Conservation (phyloP, 2,888 invertebrate species). For the Xylota segnis region DNA sequence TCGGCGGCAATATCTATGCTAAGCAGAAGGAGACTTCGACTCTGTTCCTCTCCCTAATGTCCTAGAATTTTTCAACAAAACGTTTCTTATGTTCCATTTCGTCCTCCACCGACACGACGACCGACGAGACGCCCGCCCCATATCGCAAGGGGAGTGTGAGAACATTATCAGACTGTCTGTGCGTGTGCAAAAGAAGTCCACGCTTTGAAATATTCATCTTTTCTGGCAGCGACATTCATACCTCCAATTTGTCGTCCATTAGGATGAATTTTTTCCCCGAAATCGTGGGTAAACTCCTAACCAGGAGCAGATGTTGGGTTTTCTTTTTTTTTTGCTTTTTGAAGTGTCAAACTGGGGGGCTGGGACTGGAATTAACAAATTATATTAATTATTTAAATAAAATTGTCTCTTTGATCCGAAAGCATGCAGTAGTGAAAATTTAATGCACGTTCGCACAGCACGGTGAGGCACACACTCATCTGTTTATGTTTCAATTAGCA, state of each 20-base stretch:
- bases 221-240: conserved; percentile 41
- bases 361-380: conserved; percentile 45
- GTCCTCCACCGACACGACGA: not conserved
- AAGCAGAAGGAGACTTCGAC: conserved; percentile 46
- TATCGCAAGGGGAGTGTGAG: conserved; percentile 21
- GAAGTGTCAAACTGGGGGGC: conserved; percentile 30
- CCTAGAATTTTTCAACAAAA: conserved; percentile 37
- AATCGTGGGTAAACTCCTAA: conserved; percentile 71
- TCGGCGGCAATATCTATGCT: conserved; percentile 76
- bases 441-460: conserved; percentile 42
- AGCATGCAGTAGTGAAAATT: conserved; percentile 30
- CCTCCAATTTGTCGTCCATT: conserved; percentile 72
- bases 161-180: conserved; percentile 53
- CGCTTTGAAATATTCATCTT: conserved; percentile 69
- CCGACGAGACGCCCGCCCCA: not conserved
- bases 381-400: conserved; percentile 65
- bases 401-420: conserved; percentile 15
- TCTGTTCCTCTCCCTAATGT: conserved; percentile 6
- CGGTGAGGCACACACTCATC: not conserved
- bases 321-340: conserved; percentile 11
- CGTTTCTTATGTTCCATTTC: conserved; percentile 6
- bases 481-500: conserved; percentile 45
- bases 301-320: conserved; percentile 42
- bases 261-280: conserved; percentile 42
- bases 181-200: conserved; percentile 29